phyloP scores from a whole-genome alignment of 2,888 invertebrate genomes.

The Lepidochitona cinerea region DNA sequence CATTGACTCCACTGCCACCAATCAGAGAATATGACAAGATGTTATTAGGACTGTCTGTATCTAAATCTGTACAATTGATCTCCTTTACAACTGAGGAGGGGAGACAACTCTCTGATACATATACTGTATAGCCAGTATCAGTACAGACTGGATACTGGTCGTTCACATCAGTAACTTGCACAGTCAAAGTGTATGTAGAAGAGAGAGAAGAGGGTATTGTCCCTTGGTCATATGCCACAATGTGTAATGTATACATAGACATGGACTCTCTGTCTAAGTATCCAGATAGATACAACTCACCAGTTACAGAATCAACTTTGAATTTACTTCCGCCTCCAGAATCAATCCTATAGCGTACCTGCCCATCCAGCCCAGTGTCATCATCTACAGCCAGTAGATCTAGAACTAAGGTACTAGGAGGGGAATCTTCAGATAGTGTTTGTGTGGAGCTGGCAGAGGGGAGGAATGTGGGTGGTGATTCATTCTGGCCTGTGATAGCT shows the following conservation, averaged over 20 bases:
- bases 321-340: not conserved
- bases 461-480: not conserved
- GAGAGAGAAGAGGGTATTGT: not conserved
- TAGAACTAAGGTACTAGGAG: not conserved
- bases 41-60: not conserved
- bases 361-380: not conserved
- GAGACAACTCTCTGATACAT: not conserved
- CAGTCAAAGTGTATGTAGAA: not conserved
- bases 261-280: not conserved
- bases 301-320: not conserved
- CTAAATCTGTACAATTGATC: not conserved
- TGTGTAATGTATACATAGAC: not conserved
- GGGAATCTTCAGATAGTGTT: not conserved
- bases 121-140: not conserved
- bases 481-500: not conserved
- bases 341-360: not conserved
- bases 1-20: not conserved
- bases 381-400: not conserved
- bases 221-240: not conserved
- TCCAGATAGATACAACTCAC: not conserved
- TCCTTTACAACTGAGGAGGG: not conserved
- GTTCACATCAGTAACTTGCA: not conserved
- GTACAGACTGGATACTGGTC: not conserved
- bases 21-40: not conserved
- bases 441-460: not conserved